Evolutionary conservation across 2,113 vertebrate species (phyloP).

Genomic region (Hippocampus zosterae): DNA sequence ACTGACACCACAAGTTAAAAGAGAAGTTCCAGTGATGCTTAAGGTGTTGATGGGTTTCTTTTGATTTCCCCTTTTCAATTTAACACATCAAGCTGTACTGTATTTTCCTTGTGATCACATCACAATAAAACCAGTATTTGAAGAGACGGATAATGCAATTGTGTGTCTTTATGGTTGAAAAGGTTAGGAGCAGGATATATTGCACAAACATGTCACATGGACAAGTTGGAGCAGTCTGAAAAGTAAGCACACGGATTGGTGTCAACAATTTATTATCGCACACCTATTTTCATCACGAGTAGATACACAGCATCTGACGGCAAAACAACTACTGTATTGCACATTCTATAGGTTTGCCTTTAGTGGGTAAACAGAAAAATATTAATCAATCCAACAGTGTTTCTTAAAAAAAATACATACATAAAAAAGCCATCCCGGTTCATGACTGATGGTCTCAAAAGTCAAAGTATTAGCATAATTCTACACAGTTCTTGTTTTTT

Average conservation of each 20-base stretch:
- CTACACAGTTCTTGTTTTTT: not conserved
- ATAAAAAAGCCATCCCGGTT: not conserved
- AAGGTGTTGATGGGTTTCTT: constrained; percentile 26
- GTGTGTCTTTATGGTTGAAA: constrained; percentile 16
- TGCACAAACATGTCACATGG: not conserved
- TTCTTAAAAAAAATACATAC: not conserved
- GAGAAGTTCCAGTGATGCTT: constrained; percentile 17
- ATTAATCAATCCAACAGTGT: not conserved
- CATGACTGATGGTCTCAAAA: not conserved
- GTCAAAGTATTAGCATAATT: not conserved
- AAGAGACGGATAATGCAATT: constrained; percentile 33
- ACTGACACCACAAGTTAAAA: constrained; percentile 26
- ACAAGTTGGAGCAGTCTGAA: not conserved
- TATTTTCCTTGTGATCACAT: constrained; percentile 48
- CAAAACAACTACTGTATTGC: not conserved
- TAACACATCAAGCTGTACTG: constrained; percentile 51
- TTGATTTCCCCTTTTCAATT: constrained; percentile 44
- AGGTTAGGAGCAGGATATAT: not conserved
- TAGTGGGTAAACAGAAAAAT: not conserved
- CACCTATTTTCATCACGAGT: not conserved
- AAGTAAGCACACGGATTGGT: not conserved
- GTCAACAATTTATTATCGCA: not conserved
- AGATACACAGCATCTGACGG: not conserved
- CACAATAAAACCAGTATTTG: constrained; percentile 63
- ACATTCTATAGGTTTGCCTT: not conserved